Percentiles rank a stretch among this genome's conserved stretches.
Evolutionary conservation across 2,113 vertebrate species (phyloP).

Genomic region (Python bivittatus): DNA sequence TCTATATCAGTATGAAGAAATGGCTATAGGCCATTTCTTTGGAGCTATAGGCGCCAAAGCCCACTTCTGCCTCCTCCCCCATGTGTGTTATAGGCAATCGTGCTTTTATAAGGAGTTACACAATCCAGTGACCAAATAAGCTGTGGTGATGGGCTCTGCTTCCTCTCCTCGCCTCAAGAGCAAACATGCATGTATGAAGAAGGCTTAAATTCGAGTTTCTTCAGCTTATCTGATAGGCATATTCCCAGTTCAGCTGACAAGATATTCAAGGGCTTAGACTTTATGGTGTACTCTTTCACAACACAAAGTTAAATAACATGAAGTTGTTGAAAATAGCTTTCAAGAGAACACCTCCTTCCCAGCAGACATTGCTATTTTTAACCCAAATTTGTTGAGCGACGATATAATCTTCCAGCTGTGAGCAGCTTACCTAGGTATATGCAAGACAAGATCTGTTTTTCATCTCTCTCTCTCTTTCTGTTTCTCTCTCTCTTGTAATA

Average conservation of each 20-base stretch:
- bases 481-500: slow-evolving; percentile 12
- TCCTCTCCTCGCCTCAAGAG: background rate
- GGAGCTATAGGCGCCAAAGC: too few relatives aligned
- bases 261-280: background rate
- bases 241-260: background rate
- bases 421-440: slow-evolving; percentile 37
- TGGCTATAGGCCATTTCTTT: too few relatives aligned
- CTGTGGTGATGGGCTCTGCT: background rate
- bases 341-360: slow-evolving; percentile 9
- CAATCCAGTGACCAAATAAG: background rate
- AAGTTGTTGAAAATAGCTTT: slow-evolving; percentile 23
- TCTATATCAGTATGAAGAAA: too few relatives aligned
- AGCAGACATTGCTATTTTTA: slow-evolving; percentile 28
- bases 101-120: background rate
- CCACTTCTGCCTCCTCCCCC: too few relatives aligned
- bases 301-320: slow-evolving; percentile 36
- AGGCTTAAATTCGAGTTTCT: slow-evolving; percentile 12
- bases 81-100: too few relatives aligned
- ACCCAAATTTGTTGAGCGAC: slow-evolving; percentile 25
- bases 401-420: slow-evolving; percentile 39
- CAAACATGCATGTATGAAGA: background rate
- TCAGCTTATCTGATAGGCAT: background rate
- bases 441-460: slow-evolving; percentile 29
- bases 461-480: slow-evolving; percentile 11
- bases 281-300: slow-evolving; percentile 18